Evolutionary conservation across 2,888 invertebrate genomes (phyloP), one percentile per base, ranked within the genome.

Genomic region (Ecdyonurus torrentis): DNA sequence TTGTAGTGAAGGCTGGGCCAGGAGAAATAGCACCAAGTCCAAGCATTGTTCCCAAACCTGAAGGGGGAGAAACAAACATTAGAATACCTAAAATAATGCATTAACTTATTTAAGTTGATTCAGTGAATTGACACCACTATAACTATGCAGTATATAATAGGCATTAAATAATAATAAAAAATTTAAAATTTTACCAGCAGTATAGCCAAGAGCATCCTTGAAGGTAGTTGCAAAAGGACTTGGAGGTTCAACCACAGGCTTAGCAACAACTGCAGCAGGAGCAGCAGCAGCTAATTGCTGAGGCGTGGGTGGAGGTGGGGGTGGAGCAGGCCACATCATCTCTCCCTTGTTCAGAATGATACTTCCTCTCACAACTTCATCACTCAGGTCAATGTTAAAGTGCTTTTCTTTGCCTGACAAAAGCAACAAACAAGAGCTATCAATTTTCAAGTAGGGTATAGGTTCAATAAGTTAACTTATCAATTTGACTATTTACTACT

Each of bases 301-400:
- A 20, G 55, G 55, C 1, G 73, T 70, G 3, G 78, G 74, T 5
- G 79, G 76, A 20, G 82, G 79, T 18, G 75, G 76, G 59, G 83
- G 83, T 65, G 91, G 91, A 63, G 87, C 83, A 23, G 91, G 91
- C 89, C 90, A 91, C 72, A 89, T 75, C 62, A 89, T 72, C 70
- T 84, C 76, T 0, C 91, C 91, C 63, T 86, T 79, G 65, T 87
- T 80, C 55, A 91, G 77, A 58, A 93, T 81, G 66, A 91, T 86
- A 60, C 89, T 84, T 1, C 92, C 92, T 23, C 92, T 79, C 0
- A 90, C 86, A 61, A 93, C 92, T 73, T 93, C 92, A 74, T 93
- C 92, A 67, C 86, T 83, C 65, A 91, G 74, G 74, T 91, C 85
- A 64, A 92, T 83, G 73, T 86, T 74, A 75, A 85, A 92, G 72